Conservation (phyloP, 2,797 vertebrate genomes). For the Xenentodon cancila region DNA sequence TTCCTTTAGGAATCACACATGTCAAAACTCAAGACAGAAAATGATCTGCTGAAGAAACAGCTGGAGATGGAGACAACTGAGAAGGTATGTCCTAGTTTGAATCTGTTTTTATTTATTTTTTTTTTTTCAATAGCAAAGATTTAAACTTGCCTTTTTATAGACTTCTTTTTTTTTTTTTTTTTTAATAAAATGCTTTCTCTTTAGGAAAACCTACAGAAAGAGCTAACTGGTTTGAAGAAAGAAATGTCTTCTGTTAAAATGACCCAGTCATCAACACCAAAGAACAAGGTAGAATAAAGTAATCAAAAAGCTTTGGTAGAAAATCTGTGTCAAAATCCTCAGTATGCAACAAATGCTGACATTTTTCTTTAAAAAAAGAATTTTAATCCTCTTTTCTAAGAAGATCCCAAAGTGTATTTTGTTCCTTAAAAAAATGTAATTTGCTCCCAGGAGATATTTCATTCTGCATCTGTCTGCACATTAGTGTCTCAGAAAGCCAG, state of each 20-base stretch:
- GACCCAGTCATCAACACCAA: constrained; percentile 32
- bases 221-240: constrained; percentile 62
- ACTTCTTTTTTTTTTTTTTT: background rate
- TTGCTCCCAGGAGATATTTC: no score
- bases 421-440: no score
- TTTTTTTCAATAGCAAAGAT: background rate
- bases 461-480: no score
- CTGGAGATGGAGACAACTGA: constrained; percentile 81
- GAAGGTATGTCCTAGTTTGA: constrained; percentile 74
- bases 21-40: constrained; percentile 78
- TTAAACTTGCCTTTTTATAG: constrained; percentile 3
- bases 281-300: constrained; percentile 32
- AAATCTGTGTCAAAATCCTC: no score
- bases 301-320: background rate
- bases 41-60: constrained; percentile 81
- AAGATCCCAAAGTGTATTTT: no score
- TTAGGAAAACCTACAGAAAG: constrained; percentile 62
- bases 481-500: no score
- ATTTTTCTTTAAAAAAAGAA: no score
- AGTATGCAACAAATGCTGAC: no score
- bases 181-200: background rate
- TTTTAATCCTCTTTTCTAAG: no score
- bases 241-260: constrained; percentile 53
- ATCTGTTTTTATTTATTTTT: background rate
- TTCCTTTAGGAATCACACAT: constrained; percentile 84